A percentile compares a stretch with the other conserved stretches of the same genome.
Evolutionary conservation across 1,140 invertebrate genomes (phyloP).

Genomic region (Drosophila neocordata): DNA sequence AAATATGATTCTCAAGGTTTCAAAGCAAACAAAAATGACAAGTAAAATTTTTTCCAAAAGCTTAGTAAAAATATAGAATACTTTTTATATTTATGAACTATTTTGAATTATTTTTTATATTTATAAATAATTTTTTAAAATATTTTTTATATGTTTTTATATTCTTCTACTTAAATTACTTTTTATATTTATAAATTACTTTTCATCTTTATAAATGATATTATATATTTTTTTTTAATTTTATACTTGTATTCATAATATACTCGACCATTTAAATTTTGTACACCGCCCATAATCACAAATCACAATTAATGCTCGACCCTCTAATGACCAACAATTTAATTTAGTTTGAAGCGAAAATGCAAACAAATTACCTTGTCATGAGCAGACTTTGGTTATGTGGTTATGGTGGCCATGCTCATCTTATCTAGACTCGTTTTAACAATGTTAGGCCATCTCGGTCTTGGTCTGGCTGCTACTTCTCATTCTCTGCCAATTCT

Average conservation of each 20-base stretch:
- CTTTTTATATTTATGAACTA: too few relatives aligned
- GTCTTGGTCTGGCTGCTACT: neutral
- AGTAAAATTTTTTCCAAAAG: too few relatives aligned
- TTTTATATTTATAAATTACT: too few relatives aligned
- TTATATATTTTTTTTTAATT: too few relatives aligned
- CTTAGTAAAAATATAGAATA: too few relatives aligned
- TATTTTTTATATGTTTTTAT: too few relatives aligned
- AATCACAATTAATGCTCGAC: constrained; percentile 61
- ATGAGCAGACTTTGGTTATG: neutral
- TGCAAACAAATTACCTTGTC: constrained; percentile 24
- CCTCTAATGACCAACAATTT: constrained; percentile 51
- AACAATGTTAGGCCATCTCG: neutral
- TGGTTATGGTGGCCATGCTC: constrained; percentile 5
- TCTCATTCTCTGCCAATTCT: constrained; percentile 22
- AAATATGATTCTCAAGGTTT: too few relatives aligned
- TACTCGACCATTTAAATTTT: neutral
- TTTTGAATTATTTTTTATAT: too few relatives aligned
- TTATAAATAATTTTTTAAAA: too few relatives aligned
- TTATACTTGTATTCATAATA: neutral
- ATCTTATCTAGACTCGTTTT: constrained; percentile 12
- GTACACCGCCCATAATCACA: constrained; percentile 29
- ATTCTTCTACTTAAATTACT: too few relatives aligned
- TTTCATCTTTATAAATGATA: too few relatives aligned
- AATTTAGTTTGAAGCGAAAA: constrained; percentile 45
- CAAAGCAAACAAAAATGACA: too few relatives aligned